phyloP scores from a whole-genome alignment of 2,888 invertebrate species.

The Brenthis hecate region DNA sequence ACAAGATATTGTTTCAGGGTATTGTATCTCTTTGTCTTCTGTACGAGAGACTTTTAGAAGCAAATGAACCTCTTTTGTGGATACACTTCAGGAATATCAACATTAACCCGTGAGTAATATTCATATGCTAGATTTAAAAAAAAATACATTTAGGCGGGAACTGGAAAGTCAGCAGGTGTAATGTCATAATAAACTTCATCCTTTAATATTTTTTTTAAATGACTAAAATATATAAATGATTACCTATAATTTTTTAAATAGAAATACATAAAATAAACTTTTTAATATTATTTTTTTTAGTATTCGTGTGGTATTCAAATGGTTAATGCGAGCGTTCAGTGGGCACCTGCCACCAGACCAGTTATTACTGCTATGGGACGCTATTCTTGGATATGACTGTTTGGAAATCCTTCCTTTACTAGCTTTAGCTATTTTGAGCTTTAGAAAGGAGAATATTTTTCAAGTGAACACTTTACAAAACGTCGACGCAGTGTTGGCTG shows the following conservation, averaged over 20 bases:
- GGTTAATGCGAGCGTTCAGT: slow-evolving; percentile 98
- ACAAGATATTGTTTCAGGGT: slow-evolving; percentile 77
- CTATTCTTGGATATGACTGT: slow-evolving; percentile 94
- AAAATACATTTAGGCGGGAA: neutral
- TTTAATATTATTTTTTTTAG: slow-evolving; percentile 70
- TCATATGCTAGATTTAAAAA: neutral
- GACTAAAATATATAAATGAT: too few species aligned
- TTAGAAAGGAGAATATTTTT: slow-evolving; percentile 92
- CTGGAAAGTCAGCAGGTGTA: too few species aligned
- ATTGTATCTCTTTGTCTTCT: slow-evolving; percentile 94
- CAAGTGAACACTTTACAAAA: slow-evolving; percentile 87
- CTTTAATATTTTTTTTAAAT: too few species aligned
- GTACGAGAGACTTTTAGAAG: slow-evolving; percentile 94
- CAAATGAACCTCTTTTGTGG: slow-evolving; percentile 95
- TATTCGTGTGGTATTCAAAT: slow-evolving; percentile 95
- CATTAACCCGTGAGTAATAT: slow-evolving; percentile 92
- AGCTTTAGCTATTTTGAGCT: slow-evolving; percentile 91
- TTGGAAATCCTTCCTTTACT: slow-evolving; percentile 94
- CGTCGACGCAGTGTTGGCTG: slow-evolving; percentile 93
- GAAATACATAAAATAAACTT: too few species aligned
- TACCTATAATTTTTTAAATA: too few species aligned
- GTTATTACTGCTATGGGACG: slow-evolving; percentile 95
- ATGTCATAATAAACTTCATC: too few species aligned
- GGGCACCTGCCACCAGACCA: slow-evolving; percentile 97
- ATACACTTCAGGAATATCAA: slow-evolving; percentile 93